Evolutionary conservation across 2,113 vertebrate species (phyloP).

Genomic region (Larimichthys crocea): DNA sequence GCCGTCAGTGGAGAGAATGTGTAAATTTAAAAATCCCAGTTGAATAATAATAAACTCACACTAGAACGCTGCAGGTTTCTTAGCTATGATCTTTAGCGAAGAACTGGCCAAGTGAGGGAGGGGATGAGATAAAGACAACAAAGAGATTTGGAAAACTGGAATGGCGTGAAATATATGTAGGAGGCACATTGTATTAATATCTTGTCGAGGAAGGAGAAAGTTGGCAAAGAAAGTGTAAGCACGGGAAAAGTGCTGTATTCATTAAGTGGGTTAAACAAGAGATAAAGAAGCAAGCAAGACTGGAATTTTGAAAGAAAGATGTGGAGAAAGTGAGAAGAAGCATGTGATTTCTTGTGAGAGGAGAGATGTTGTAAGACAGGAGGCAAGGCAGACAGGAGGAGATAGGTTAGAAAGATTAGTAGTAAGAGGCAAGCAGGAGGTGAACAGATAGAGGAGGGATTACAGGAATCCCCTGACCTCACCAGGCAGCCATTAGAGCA

Average conservation of each 20-base stretch:
- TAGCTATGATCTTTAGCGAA: conserved; percentile 41
- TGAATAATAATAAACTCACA: conserved; percentile 65
- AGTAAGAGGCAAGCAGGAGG: conserved; percentile 77
- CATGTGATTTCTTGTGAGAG: conserved; percentile 57
- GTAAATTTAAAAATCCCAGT: conserved; percentile 71
- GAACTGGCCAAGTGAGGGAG: conserved; percentile 24
- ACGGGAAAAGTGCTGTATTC: background rate
- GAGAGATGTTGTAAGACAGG: conserved; percentile 55
- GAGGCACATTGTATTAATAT: conserved; percentile 43
- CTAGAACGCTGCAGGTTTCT: conserved; percentile 56
- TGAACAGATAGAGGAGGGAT: conserved; percentile 81
- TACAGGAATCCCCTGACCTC: conserved; percentile 83
- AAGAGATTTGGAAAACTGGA: conserved; percentile 18
- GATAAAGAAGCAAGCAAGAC: conserved; percentile 23
- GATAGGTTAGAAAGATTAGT: conserved; percentile 82
- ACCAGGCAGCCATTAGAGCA: conserved; percentile 79
- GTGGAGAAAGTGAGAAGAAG: conserved; percentile 17
- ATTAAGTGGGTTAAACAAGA: conserved; percentile 2
- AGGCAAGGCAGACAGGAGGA: conserved; percentile 60
- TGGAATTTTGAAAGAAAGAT: background rate
- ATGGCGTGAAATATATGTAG: conserved; percentile 34
- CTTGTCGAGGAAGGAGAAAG: conserved; percentile 10
- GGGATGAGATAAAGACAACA: conserved; percentile 33
- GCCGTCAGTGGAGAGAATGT: conserved; percentile 47
- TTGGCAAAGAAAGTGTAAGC: conserved; percentile 8